Evolutionary conservation across 2,113 vertebrate genomes (phyloP), one percentile per base, ranked within the genome.

Genomic region (Sebastes fasciatus): DNA sequence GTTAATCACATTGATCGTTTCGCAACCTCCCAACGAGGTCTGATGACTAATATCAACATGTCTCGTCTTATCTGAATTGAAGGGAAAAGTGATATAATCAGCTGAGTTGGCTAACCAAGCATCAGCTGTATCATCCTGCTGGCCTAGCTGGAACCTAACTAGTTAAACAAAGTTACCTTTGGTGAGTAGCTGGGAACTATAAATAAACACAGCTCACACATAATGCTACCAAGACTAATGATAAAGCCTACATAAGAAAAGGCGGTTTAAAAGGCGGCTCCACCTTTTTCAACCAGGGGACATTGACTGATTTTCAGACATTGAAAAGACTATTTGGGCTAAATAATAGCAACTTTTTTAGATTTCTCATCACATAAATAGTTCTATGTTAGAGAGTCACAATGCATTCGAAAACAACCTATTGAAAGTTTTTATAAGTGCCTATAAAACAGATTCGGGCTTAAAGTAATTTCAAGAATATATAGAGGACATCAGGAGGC

Each of bases 121-220:
- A 26, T 13, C 2, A 23, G 70, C 69, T 83, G 10, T 64, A 46
- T n/a, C n/a, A 60, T 9, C 43, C n/a, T 7, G 77, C 82, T 84
- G 89, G 55, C 79, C 23, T 26, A 60, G 42, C 62, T 71, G 74
- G 52, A 75, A 55, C 14, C 8, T 14, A 74, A 76, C 46, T 74
- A 55, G 34, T 70, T 82, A 58, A 26, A n/a, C 62, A 62, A 82
- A 84, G 72, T 74, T 83, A 40, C 1, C 11, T 14, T 13, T 46
- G 42, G 8, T n/a, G 46, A 51, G 8, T 16, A 16, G 6, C 52
- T 6, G 7, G 1, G 43, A 70, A 6, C 45, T 48, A 45, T 16
- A 61, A 8, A 77, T 46, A 42, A 65, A 52, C 34, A 77, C n/a
- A 71, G 46, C 7, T 23, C 4, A 43, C 10, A 19, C 0, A 40